Percentiles rank a stretch among this genome's conserved stretches.
Evolutionary conservation across 2,888 invertebrate species (phyloP).

Genomic region (Listrodromus nycthemerus): DNA sequence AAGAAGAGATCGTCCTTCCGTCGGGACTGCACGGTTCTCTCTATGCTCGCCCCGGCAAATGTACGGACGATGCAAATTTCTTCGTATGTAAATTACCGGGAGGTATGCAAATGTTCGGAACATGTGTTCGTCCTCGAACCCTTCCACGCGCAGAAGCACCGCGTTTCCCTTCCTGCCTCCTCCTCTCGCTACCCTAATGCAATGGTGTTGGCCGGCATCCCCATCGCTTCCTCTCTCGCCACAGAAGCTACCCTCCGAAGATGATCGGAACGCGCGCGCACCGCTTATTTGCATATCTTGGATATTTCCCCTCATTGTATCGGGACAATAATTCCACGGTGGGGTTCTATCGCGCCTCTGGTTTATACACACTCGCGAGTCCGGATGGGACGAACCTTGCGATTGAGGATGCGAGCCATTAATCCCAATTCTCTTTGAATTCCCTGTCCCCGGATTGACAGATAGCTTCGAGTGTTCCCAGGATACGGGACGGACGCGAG

Average conservation of each 20-base stretch:
- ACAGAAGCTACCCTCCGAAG: conserved; percentile 77
- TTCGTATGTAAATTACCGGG: conserved; percentile 82
- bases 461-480: conserved; percentile 83
- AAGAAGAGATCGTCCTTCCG: conserved; percentile 64
- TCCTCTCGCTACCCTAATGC: conserved; percentile 64
- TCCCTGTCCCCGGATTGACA: conserved; percentile 82
- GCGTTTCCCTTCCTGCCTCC: conserved; percentile 28
- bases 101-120: conserved; percentile 82
- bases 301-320: conserved; percentile 84
- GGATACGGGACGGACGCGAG: conserved; percentile 68
- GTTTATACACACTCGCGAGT: conserved; percentile 68
- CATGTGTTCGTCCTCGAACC: conserved; percentile 83
- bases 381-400: conserved; percentile 78
- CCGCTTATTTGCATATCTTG: conserved; percentile 83
- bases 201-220: conserved; percentile 54
- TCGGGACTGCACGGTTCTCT: conserved; percentile 64
- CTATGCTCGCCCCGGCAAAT: conserved; percentile 71
- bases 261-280: conserved; percentile 81
- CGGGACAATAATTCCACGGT: conserved; percentile 78
- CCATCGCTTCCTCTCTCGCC: conserved; percentile 58
- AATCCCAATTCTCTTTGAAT: conserved; percentile 83
- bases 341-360: conserved; percentile 62
- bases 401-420: conserved; percentile 83
- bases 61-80: conserved; percentile 83
- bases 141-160: conserved; percentile 75